Conservation (phyloP, 2,797 vertebrate genomes). For the Pogonophryne albipinna region DNA sequence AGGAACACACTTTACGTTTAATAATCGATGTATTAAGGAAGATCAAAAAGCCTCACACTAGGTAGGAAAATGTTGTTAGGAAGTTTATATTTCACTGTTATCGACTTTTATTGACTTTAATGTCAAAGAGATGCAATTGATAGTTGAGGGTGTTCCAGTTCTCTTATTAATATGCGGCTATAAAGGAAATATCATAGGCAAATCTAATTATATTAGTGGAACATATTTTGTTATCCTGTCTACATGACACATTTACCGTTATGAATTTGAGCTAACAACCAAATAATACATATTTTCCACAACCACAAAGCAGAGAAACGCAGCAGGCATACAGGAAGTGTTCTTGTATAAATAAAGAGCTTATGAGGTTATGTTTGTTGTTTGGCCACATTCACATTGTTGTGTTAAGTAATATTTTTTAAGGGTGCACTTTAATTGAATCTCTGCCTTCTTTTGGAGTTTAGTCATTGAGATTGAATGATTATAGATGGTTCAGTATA, state of each 20-base stretch:
- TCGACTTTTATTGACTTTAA: too few relatives aligned
- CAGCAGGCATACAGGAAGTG: conserved; percentile 54
- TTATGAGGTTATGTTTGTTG: conserved; percentile 74
- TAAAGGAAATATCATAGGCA: conserved; percentile 54
- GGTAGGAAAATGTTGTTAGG: too few relatives aligned
- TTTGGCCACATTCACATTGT: conserved; percentile 69
- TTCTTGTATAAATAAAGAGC: conserved; percentile 67
- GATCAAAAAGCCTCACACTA: not conserved
- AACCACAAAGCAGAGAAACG: conserved; percentile 56
- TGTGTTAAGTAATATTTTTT: conserved; percentile 60
- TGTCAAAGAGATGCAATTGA: not conserved
- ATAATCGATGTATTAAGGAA: not conserved
- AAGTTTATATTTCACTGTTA: too few relatives aligned
- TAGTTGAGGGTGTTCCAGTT: conserved; percentile 67
- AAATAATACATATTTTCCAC: conserved; percentile 71
- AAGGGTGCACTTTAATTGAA: conserved; percentile 62
- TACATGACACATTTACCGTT: conserved; percentile 72
- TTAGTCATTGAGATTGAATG: conserved; percentile 52
- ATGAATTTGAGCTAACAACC: conserved; percentile 74
- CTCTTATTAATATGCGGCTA: conserved; percentile 72
- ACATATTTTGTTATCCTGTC: conserved; percentile 71
- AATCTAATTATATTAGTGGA: conserved; percentile 57
- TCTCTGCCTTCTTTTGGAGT: conserved; percentile 73
- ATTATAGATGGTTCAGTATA: conserved; percentile 66
- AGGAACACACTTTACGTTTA: not conserved